Conservation (phyloP, 1,140 invertebrate species). For the Zaprionus lachaisei region DNA sequence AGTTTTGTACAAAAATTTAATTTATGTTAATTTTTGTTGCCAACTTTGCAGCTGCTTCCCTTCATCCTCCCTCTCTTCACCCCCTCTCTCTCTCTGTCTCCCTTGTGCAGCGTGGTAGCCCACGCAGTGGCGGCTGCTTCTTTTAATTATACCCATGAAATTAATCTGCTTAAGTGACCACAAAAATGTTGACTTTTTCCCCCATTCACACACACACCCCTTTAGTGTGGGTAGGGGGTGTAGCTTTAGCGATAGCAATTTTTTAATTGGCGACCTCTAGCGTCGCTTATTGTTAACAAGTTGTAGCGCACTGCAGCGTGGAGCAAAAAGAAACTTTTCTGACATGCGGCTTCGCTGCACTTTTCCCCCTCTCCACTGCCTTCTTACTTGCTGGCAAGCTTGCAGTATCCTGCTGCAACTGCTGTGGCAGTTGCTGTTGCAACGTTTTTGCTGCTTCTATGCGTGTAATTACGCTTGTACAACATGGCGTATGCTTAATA, state of each 20-base stretch:
- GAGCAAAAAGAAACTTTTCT: slow-evolving; percentile 57
- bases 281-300: slow-evolving; percentile 78
- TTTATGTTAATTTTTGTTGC: slow-evolving; percentile 75
- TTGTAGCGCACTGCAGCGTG: slow-evolving; percentile 48
- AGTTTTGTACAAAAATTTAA: slow-evolving; percentile 72
- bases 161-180: slow-evolving; percentile 83
- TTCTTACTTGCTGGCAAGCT: neutral
- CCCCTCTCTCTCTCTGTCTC: neutral
- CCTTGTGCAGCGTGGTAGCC: neutral
- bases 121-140: slow-evolving; percentile 56
- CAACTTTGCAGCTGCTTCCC: slow-evolving; percentile 12
- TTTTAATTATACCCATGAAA: slow-evolving; percentile 82
- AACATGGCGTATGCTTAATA: slow-evolving; percentile 79
- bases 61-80: neutral
- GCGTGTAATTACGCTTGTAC: slow-evolving; percentile 76
- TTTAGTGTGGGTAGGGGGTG: neutral
- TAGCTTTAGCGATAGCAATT: slow-evolving; percentile 30
- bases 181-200: slow-evolving; percentile 77
- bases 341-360: slow-evolving; percentile 53
- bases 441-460: slow-evolving; percentile 24
- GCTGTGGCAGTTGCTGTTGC: neutral
- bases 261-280: slow-evolving; percentile 76
- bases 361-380: neutral
- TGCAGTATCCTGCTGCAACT: neutral
- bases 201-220: slow-evolving; percentile 23